Conservation (phyloP, 2,113 vertebrate genomes). For the Picathartes gymnocephalus region DNA sequence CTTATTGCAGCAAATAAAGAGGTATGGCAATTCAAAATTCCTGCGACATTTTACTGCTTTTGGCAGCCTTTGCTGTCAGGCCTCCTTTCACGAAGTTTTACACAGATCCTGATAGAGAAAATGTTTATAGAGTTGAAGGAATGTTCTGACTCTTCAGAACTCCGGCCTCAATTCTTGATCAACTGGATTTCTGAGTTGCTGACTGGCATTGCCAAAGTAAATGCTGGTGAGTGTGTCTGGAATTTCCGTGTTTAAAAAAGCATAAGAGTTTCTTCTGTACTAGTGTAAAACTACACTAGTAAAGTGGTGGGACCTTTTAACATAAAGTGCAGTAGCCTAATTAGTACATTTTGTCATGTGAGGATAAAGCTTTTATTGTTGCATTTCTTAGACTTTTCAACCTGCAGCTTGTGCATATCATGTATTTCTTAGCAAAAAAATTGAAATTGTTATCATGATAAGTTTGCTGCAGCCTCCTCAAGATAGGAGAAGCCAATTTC, state of each 20-base stretch:
- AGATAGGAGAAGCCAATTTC: not conserved
- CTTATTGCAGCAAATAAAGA: slow-evolving; percentile 61
- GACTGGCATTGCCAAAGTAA: slow-evolving; percentile 76
- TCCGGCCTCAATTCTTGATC: slow-evolving; percentile 79
- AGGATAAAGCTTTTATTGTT: not conserved
- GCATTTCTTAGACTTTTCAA: not conserved
- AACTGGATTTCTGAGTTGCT: slow-evolving; percentile 88
- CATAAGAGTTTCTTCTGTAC: not conserved
- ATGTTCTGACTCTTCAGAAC: slow-evolving; percentile 55
- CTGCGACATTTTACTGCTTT: slow-evolving; percentile 79
- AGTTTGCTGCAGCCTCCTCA: not conserved
- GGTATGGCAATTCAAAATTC: slow-evolving; percentile 70
- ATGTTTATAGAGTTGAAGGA: slow-evolving; percentile 81
- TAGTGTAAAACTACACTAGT: not conserved
- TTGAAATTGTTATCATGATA: not conserved
- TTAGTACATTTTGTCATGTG: not conserved
- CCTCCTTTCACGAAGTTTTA: slow-evolving; percentile 79
- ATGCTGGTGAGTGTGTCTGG: slow-evolving; percentile 62
- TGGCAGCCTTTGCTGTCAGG: slow-evolving; percentile 89
- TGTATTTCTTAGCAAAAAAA: not conserved
- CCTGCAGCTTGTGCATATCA: not conserved
- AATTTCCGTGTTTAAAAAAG: not conserved
- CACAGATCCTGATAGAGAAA: slow-evolving; percentile 84
- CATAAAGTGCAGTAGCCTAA: not conserved
- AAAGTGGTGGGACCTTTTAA: not conserved